Evolutionary conservation across 2,797 vertebrate genomes (phyloP), one percentile per base, ranked within the genome.

Genomic region (Discoglossus pictus): DNA sequence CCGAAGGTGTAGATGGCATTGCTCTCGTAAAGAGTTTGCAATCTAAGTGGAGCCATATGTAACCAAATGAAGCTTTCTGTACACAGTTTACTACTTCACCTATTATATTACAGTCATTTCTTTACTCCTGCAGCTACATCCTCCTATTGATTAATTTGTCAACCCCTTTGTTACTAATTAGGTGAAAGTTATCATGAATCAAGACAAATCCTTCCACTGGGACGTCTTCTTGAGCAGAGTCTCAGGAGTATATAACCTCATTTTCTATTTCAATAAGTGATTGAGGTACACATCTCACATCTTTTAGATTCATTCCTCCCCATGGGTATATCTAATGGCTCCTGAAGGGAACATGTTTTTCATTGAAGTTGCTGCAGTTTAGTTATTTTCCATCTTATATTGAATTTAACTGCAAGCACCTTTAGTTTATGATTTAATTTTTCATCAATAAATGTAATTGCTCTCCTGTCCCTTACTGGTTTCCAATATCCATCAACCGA

Each of bases 211-310:
- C 6, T 23, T 39, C 65, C 24, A 16, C 3, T 5, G 43, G 53
- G 38, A 59, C 38, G 46, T 59, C 38, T 56, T 59, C 46, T 48
- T 40, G 35, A 18, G 61, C 8, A 16, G 50, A 50, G 24, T 44
- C 68, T 64, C 68, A 39, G 46, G 68, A 59, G 68, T 27, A 71
- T 65, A 31, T 31, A 71, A 71, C 59, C 68, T 71, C 61, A 71
- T 64, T 71, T 71, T 71, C 68, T 52, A 18, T 35, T 34, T 58
- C 68, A 65, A 58, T 71, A 68, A 44, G 61, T 61, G 47, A 23
- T 53, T 35, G 11, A 31, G 65, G 10, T 44, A 18, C 23, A 38
- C 36, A 34, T 43, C 4, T 12, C 36, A 42, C 7, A 59, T 44
- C 60, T 63, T 56, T 43, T 38, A 59, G 35, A 58, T 59, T 59